Percentiles rank a stretch among this genome's conserved stretches.
phyloP scores from a whole-genome alignment of 2,797 vertebrate genomes.

The Harpia harpyja region DNA sequence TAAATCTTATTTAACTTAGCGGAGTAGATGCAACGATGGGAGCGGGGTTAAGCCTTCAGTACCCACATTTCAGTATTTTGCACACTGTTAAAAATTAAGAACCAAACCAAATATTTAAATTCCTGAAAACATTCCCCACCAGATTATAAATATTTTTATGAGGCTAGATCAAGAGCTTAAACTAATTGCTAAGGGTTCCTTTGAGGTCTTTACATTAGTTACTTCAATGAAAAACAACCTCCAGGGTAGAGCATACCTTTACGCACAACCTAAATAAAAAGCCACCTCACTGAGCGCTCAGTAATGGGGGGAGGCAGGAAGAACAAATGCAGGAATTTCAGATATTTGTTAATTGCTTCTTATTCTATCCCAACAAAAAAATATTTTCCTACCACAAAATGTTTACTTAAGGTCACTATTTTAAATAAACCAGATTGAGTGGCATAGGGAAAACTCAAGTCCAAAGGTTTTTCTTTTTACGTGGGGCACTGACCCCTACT shows the following conservation, averaged over 20 bases:
- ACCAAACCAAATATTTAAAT: neutral
- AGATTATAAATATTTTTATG: constrained; percentile 30
- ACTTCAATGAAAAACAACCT: constrained; percentile 1
- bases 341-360: neutral
- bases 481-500: neutral
- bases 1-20: neutral
- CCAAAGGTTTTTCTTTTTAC: constrained; percentile 41
- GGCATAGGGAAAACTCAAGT: neutral
- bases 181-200: neutral
- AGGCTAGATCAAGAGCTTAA: constrained; percentile 16
- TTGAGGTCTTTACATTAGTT: constrained; percentile 1
- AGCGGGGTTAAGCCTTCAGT: neutral
- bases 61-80: neutral
- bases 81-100: neutral
- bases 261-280: neutral
- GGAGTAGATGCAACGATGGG: neutral
- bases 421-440: neutral
- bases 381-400: neutral
- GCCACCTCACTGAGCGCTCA: neutral
- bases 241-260: neutral
- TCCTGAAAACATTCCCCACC: neutral
- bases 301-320: neutral
- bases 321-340: constrained; percentile 4
- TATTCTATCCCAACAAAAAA: constrained; percentile 9
- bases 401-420: constrained; percentile 10